These are phyloP conservation scores for Falco punctatus DNA, from an alignment of 2,113 vertebrate species.

Conservation along the genomic window DNA sequence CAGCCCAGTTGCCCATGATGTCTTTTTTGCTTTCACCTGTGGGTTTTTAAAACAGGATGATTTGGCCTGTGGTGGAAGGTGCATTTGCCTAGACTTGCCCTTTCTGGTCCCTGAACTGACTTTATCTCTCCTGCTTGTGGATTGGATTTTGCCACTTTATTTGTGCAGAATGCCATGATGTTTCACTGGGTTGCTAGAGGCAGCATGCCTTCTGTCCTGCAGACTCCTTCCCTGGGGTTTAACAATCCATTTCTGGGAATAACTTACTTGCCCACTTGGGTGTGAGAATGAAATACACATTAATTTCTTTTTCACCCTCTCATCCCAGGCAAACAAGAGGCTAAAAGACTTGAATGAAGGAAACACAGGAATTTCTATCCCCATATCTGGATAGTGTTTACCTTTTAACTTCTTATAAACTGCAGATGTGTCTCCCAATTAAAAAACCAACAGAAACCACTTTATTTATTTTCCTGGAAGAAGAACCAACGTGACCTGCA, in stretches of 20 bases:
- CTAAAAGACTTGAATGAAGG: neutral
- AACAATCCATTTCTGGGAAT: neutral
- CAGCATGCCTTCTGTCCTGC: neutral
- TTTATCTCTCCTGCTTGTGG: neutral
- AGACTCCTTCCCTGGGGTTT: neutral
- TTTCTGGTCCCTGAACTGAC: neutral
- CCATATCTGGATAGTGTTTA: neutral
- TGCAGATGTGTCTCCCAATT: neutral
- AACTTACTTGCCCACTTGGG: neutral
- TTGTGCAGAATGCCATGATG: neutral
- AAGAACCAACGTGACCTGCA: neutral
- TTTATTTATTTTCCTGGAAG: neutral
- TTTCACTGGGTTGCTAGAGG: neutral
- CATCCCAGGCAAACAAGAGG: neutral
- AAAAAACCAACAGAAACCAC: neutral
- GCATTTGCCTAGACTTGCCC: neutral
- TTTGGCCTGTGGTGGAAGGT: neutral
- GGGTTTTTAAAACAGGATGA: neutral
- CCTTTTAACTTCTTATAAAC: neutral
- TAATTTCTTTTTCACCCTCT: neutral
- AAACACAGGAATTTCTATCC: neutral
- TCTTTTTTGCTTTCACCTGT: rapidly evolving
- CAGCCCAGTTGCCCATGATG: neutral
- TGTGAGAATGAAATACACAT: neutral
- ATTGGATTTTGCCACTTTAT: neutral